Conservation (phyloP, 2,113 vertebrate species). For the Triplophysa dalaica region DNA sequence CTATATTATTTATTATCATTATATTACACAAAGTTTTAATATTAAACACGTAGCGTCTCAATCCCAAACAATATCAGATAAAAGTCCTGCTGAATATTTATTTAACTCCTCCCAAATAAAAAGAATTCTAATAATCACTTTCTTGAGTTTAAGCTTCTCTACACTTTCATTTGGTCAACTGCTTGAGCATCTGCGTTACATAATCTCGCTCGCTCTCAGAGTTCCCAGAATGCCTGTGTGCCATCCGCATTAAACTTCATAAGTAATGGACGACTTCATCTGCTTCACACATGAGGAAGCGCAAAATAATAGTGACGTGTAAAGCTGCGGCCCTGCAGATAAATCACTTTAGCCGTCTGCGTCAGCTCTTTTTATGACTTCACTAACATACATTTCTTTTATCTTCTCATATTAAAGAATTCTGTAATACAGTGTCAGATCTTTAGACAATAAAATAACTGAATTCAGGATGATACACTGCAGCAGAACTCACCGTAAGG, state of each 20-base stretch:
- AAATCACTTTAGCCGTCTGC: not conserved
- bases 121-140: too few species aligned
- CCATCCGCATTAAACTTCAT: slow-evolving; percentile 56
- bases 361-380: not conserved
- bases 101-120: too few species aligned
- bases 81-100: too few species aligned
- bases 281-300: slow-evolving; percentile 67
- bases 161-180: not conserved
- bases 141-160: not conserved
- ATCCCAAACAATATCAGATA: too few species aligned
- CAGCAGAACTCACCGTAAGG: slow-evolving; percentile 30
- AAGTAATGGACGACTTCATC: slow-evolving; percentile 70
- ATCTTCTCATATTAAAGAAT: not conserved
- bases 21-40: too few species aligned
- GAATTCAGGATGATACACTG: slow-evolving; percentile 13
- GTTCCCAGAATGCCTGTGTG: slow-evolving; percentile 49
- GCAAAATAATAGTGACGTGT: slow-evolving; percentile 59
- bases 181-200: slow-evolving; percentile 15
- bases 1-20: too few species aligned
- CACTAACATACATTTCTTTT: not conserved
- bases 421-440: not conserved
- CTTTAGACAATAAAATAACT: not conserved
- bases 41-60: too few species aligned
- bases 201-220: not conserved
- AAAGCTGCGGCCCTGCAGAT: slow-evolving; percentile 49